Conservation (phyloP, 2,113 vertebrate species). For the Rynchops niger region DNA sequence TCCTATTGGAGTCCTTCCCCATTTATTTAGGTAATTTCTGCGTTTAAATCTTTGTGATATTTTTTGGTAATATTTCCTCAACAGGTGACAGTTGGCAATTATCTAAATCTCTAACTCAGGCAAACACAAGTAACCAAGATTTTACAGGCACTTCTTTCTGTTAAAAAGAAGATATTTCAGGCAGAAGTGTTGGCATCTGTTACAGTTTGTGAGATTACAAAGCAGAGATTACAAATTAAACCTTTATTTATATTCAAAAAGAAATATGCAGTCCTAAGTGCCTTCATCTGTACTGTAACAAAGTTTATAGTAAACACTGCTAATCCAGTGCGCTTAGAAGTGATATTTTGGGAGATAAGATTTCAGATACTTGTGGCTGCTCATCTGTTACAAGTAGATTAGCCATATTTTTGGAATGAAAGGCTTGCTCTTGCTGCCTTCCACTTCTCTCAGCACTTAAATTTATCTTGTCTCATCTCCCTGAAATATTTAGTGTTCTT, state of each 20-base stretch:
- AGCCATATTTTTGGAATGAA: conserved; percentile 31
- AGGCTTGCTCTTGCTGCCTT: neutral
- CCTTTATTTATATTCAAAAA: conserved; percentile 28
- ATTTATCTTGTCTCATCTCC: conserved; percentile 13
- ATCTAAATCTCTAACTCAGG: neutral
- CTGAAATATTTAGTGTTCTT: neutral
- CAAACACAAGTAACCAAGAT: neutral
- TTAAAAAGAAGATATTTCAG: conserved; percentile 16
- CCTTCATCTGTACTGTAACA: conserved; percentile 1
- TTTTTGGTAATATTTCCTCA: neutral
- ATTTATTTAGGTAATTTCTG: neutral
- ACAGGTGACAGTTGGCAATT: neutral
- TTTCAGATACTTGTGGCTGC: neutral
- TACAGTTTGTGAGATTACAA: neutral
- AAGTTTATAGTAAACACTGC: conserved; percentile 36
- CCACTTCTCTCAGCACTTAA: neutral
- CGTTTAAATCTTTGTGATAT: neutral
- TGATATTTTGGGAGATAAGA: conserved; percentile 44
- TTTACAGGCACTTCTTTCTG: neutral
- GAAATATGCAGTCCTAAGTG: neutral
- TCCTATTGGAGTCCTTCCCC: neutral
- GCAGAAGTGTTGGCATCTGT: neutral
- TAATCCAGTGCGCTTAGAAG: conserved; percentile 43
- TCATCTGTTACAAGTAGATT: neutral
- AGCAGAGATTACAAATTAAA: conserved; percentile 36